Percentiles rank a stretch among this genome's conserved stretches.
Evolutionary conservation across 1,140 invertebrate genomes (phyloP).

Genomic region (Melanaphis sacchari): DNA sequence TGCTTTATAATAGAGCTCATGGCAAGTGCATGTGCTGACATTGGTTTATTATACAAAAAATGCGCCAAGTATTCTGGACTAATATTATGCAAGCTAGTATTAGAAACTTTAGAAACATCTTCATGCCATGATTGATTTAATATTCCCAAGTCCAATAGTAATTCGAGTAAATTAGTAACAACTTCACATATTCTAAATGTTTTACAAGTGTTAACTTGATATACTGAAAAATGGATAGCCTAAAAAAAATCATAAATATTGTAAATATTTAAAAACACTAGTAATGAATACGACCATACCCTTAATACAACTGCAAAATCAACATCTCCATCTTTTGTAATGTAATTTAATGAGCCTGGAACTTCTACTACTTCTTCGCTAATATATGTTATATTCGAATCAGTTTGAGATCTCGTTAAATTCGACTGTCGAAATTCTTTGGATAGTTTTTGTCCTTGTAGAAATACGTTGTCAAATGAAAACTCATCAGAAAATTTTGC

Average conservation of each 20-base stretch:
- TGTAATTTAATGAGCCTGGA: conserved; percentile 88
- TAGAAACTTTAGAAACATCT: background rate
- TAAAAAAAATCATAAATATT: conserved; percentile 64
- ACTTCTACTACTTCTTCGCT: conserved; percentile 80
- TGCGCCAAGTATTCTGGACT: conserved; percentile 27
- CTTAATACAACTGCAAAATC: conserved; percentile 90
- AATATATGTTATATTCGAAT: conserved; percentile 91
- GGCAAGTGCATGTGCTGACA: conserved; percentile 65
- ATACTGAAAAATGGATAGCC: conserved; percentile 85
- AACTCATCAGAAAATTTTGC: conserved; percentile 40
- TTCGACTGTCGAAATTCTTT: conserved; percentile 67
- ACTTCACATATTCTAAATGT: conserved; percentile 88
- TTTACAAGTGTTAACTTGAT: conserved; percentile 78
- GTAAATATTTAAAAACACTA: background rate
- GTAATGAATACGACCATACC: conserved; percentile 64
- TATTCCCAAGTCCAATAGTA: conserved; percentile 87
- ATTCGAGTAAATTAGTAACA: conserved; percentile 86
- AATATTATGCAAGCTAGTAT: background rate
- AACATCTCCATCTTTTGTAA: conserved; percentile 93
- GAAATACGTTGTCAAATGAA: conserved; percentile 68
- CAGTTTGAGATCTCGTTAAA: conserved; percentile 87
- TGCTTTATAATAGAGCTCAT: conserved; percentile 66
- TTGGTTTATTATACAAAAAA: conserved; percentile 47
- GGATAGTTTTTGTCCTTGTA: conserved; percentile 33
- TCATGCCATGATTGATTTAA: conserved; percentile 67